These are phyloP conservation scores for Eolophus roseicapilla DNA, from an alignment of 2,113 vertebrate species.

Conservation along the genomic window DNA sequence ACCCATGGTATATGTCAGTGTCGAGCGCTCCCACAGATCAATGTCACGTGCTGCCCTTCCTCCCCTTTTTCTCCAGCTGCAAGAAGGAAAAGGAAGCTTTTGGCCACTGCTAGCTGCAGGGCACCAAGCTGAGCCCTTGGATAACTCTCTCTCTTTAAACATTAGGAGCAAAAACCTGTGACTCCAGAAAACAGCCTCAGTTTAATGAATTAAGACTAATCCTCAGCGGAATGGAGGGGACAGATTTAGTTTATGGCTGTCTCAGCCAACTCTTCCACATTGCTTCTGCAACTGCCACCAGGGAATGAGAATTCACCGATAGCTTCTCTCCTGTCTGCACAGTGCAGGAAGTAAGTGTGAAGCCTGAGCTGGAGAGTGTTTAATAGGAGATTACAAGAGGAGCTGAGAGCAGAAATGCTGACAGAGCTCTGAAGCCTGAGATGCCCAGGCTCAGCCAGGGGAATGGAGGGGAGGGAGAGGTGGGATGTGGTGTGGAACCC, in stretches of 20 bases:
- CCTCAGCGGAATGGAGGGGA: not conserved
- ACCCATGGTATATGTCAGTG: not conserved
- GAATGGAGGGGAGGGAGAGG: not conserved
- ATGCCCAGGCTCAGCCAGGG: not conserved
- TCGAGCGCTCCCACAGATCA: not conserved
- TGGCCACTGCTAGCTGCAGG: not conserved
- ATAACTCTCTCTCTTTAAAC: not conserved
- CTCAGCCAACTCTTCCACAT: not conserved
- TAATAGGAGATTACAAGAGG: not conserved
- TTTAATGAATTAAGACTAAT: not conserved
- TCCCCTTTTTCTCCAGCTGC: not conserved
- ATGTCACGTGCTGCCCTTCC: not conserved
- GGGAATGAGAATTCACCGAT: not conserved
- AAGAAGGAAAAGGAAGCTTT: not conserved
- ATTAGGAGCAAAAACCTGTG: not conserved
- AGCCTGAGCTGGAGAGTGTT: not conserved
- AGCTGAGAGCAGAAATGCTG: not conserved
- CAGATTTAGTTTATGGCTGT: not conserved
- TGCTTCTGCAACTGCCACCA: not conserved
- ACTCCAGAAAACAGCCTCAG: not conserved
- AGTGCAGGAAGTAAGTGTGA: not conserved
- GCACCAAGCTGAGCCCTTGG: not conserved
- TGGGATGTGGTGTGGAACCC: not conserved
- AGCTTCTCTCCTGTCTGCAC: not conserved
- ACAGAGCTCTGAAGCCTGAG: not conserved